A percentile compares a stretch with the other conserved stretches of the same genome.
Evolutionary conservation across 1,140 invertebrate genomes (phyloP).

Genomic region (Drosophila serrata): DNA sequence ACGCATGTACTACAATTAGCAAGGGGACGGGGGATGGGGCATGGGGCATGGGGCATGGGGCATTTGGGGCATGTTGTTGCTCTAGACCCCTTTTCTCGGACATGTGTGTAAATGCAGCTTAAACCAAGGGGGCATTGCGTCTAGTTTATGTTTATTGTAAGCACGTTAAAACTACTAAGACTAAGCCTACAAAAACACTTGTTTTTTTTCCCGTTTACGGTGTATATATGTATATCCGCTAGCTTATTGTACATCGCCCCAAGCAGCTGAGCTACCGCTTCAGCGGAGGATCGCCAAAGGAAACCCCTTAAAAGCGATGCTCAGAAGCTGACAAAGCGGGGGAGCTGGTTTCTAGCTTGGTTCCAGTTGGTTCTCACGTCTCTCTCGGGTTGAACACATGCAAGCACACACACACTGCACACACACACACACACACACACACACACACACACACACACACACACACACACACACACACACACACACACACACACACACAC

Average conservation of each 20-base stretch:
- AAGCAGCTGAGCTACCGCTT: slow-evolving; percentile 8
- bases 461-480: slow-evolving; percentile 1
- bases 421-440: neutral
- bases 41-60: neutral
- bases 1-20: neutral
- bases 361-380: slow-evolving; percentile 30
- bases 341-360: slow-evolving; percentile 26
- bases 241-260: slow-evolving; percentile 37
- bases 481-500: slow-evolving; percentile 7
- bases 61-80: neutral
- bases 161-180: slow-evolving; percentile 53
- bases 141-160: slow-evolving; percentile 39
- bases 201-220: slow-evolving; percentile 23
- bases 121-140: slow-evolving; percentile 48
- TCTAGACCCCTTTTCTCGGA: slow-evolving; percentile 20
- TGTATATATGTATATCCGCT: slow-evolving; percentile 31
- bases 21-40: neutral
- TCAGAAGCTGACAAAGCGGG: slow-evolving; percentile 16
- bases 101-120: slow-evolving; percentile 75
- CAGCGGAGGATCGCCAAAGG: neutral
- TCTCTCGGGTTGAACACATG: slow-evolving; percentile 47
- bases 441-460: slow-evolving; percentile 13
- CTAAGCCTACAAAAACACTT: slow-evolving; percentile 48
- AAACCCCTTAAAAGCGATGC: slow-evolving; percentile 11
- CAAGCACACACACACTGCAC: slow-evolving; percentile 13